Evolutionary conservation across 1,140 invertebrate genomes (phyloP).

Genomic region (Drosophila subobscura): DNA sequence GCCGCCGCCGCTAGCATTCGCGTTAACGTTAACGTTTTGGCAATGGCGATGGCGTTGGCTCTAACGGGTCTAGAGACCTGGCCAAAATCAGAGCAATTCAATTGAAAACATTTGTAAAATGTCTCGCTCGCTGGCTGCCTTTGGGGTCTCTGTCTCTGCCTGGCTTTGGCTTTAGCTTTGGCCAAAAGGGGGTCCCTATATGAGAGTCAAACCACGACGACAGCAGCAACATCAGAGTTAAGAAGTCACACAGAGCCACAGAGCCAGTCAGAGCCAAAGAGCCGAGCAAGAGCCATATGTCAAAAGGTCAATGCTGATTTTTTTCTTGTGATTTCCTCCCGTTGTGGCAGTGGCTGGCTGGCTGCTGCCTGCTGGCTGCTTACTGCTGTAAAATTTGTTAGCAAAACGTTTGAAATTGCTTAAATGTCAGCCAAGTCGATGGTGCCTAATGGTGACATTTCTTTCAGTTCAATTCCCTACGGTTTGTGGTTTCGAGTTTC

Average conservation of each 20-base stretch:
- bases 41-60: conserved; percentile 52
- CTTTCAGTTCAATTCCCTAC: conserved; percentile 42
- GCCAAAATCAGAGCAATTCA: conserved; percentile 82
- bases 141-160: conserved; percentile 18
- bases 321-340: conserved; percentile 72
- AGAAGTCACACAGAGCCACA: conserved; percentile 61
- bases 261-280: conserved; percentile 6
- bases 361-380: too few relatives aligned
- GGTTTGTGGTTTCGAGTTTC: not conserved
- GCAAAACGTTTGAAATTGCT: conserved; percentile 79
- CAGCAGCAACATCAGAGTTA: conserved; percentile 56
- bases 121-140: conserved; percentile 53
- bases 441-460: conserved; percentile 66
- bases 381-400: conserved; percentile 72
- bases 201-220: conserved; percentile 42
- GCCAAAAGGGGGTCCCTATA: conserved; percentile 35
- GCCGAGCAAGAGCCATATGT: conserved; percentile 66
- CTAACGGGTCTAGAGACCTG: conserved; percentile 57
- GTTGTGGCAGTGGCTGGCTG: conserved; percentile 23
- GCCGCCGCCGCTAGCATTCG: conserved; percentile 50
- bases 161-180: conserved; percentile 5
- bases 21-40: conserved; percentile 26
- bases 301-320: conserved; percentile 79
- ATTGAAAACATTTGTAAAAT: conserved; percentile 83
- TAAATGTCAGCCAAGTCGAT: conserved; percentile 67